Conservation (phyloP, 2,113 vertebrate genomes). For the Pedionomus torquatus region DNA sequence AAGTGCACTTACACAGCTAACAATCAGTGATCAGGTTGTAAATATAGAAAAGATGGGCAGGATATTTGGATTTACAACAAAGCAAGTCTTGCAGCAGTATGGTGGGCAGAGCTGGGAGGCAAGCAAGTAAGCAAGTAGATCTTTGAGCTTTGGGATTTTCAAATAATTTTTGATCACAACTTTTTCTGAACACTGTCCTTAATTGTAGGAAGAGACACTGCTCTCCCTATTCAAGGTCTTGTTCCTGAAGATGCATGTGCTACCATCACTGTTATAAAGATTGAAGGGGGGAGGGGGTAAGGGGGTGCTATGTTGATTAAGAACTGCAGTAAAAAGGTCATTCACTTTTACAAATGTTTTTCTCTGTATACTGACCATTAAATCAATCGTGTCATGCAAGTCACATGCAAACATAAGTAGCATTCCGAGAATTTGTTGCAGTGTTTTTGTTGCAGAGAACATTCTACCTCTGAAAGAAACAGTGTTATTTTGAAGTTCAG, state of each 20-base stretch:
- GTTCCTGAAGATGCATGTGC: background rate
- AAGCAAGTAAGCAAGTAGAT: background rate
- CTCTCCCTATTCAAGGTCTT: background rate
- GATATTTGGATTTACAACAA: background rate
- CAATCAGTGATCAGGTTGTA: background rate
- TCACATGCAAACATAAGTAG: background rate
- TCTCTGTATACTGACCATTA: background rate
- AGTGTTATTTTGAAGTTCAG: background rate
- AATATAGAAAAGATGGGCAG: background rate
- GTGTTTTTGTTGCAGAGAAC: background rate
- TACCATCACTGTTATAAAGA: background rate
- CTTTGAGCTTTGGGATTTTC: background rate
- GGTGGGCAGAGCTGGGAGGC: background rate
- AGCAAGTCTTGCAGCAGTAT: background rate
- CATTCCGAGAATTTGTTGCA: background rate
- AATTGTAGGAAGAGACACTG: background rate
- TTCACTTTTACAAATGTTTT: background rate
- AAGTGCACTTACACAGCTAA: background rate
- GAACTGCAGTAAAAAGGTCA: background rate
- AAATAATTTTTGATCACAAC: background rate
- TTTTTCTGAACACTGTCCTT: background rate
- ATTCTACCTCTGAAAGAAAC: background rate
- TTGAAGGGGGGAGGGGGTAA: accelerated
- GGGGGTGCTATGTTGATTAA: accelerated
- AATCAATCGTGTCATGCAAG: background rate